Base-by-base conservation (phyloP, 2,888 invertebrate species). In the Hyppa rectilinea region DNA sequence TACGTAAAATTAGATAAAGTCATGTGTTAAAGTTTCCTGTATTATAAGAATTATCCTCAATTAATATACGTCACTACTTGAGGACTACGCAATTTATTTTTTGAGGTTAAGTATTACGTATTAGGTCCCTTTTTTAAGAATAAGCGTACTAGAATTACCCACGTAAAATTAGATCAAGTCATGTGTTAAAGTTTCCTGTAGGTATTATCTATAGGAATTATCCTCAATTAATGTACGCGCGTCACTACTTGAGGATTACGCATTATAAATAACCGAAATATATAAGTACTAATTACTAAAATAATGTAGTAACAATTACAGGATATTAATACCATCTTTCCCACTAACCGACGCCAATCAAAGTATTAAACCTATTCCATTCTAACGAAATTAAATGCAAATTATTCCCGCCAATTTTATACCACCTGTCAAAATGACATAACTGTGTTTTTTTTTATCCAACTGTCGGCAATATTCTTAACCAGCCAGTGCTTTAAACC, bases 401-500 rank as follows among this genome's bases (percentile, higher is more conserved):
- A 12, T 14, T 10, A 20, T 23, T 52, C 47, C 61, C 68, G 61
- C 74, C 34, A 78, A 61, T 38, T 60, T 40, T 0, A 63, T 43
- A 6, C 3, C 34, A 53, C 7, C 59, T 60, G 58, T 66, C 65
- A 75, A 71, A 60, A 47, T 71, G 31, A 56, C 60, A 52, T 29
- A 20, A 20, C 10, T 2, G 17, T 2, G 17, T 55, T 58, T 72
- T 78, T 79, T 55, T 49, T 1, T 2, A 23, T 17, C 5, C 20
- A 4, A 17, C 9, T 0, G 1, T 26, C 34, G 40, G 12, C n/a
- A 31, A 50, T 40, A 34, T 3, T 50, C n/a, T n/a, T 29, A 4
- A 26, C 10, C 62, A 3, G 62, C 70, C 65, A 59, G 50, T 72
- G 20, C 17, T 50, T 20, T 61, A 52, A 70, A 53, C 34, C 34